Evolutionary conservation across 2,113 vertebrate species (phyloP).

Genomic region (Nyctereutes procyonoides): DNA sequence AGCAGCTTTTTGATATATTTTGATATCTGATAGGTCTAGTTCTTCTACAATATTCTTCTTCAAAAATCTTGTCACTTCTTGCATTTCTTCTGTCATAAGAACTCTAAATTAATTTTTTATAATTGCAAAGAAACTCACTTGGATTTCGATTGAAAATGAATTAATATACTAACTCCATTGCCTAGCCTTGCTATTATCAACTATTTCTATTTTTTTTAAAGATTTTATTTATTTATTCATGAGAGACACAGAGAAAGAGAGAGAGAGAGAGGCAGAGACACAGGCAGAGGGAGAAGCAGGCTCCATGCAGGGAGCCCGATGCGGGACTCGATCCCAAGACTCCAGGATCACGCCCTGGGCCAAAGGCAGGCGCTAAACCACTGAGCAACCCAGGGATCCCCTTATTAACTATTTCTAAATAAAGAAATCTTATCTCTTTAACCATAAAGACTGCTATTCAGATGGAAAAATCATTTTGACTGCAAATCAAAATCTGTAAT

Average conservation of each 20-base stretch:
- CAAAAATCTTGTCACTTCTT: neutral
- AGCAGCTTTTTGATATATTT: constrained; percentile 11
- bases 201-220: neutral
- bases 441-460: neutral
- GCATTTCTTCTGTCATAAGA: neutral
- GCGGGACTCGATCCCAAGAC: too few species aligned
- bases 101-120: neutral
- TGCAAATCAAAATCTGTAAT: neutral
- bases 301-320: too few species aligned
- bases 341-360: too few species aligned
- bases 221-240: too few species aligned
- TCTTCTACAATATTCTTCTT: neutral
- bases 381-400: too few species aligned
- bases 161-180: neutral
- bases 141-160: constrained; percentile 15
- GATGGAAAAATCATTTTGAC: neutral
- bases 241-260: too few species aligned
- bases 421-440: neutral
- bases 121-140: neutral
- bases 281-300: too few species aligned
- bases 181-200: neutral
- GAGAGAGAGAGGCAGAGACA: too few species aligned
- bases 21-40: constrained; percentile 1
- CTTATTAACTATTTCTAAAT: neutral
- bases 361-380: too few species aligned